A percentile compares a stretch with the other conserved stretches of the same genome.
Conservation (phyloP, 2,113 vertebrate genomes). For the Tinamus guttatus region DNA sequence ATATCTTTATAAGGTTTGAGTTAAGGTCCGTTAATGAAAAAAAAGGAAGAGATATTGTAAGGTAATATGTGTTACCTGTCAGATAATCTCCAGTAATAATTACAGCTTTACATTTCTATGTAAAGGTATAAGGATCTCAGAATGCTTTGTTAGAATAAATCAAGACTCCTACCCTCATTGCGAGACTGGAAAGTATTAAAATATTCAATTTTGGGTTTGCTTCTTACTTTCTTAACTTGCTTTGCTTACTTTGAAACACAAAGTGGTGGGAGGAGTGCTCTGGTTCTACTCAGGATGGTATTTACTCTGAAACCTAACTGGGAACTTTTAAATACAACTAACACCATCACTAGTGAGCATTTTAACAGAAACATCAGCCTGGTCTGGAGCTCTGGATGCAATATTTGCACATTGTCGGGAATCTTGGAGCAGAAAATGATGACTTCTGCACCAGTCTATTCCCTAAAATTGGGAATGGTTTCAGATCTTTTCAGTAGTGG, state of each 20-base stretch:
- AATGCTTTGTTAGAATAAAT: not conserved
- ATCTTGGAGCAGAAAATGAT: not conserved
- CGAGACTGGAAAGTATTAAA: not conserved
- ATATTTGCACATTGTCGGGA: not conserved
- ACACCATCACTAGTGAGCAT: not conserved
- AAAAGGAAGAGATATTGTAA: rapidly evolving
- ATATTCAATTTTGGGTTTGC: not conserved
- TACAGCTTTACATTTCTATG: not conserved
- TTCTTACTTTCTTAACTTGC: not conserved
- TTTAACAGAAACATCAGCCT: not conserved
- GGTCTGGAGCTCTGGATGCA: not conserved
- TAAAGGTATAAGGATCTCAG: not conserved
- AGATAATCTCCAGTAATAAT: not conserved
- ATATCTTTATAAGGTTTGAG: no score
- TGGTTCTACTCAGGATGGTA: not conserved
- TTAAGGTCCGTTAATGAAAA: not conserved
- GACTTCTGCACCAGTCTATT: not conserved
- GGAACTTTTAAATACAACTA: not conserved
- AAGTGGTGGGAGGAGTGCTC: not conserved
- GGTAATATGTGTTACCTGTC: not conserved
- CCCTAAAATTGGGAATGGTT: not conserved
- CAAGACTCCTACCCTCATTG: not conserved
- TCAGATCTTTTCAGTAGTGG: not conserved
- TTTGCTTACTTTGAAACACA: not conserved
- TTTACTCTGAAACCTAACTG: not conserved